A percentile compares a stretch with the other conserved stretches of the same genome.
Conservation (phyloP, 2,113 vertebrate genomes). For the Pygathrix nemaeus region DNA sequence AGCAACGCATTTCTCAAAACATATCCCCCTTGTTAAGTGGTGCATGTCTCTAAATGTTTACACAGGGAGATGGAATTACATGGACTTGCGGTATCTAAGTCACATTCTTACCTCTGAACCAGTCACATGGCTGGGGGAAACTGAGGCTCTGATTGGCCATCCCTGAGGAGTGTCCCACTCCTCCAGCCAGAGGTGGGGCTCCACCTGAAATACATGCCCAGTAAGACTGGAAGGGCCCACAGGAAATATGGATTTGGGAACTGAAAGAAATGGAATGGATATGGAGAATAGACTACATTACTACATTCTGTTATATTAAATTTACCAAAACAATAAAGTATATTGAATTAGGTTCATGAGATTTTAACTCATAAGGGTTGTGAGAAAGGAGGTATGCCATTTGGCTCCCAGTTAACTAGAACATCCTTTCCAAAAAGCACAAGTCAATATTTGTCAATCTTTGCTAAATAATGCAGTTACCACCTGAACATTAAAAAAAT, state of each 20-base stretch:
- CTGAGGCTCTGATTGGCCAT: not conserved
- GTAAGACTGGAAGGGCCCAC: not conserved
- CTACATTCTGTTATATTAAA: not conserved
- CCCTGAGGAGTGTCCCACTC: not conserved
- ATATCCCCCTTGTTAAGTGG: not conserved
- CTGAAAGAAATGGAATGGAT: not conserved
- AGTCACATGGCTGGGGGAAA: not conserved
- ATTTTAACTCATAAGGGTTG: not conserved
- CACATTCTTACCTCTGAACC: not conserved
- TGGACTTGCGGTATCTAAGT: not conserved
- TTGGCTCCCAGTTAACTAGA: not conserved
- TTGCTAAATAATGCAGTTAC: slow-evolving; percentile 4
- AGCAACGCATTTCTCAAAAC: not conserved
- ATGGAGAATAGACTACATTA: not conserved
- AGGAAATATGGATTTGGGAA: not conserved
- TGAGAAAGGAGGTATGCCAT: not conserved
- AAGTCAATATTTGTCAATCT: not conserved
- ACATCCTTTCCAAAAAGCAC: not conserved
- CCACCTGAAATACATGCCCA: not conserved
- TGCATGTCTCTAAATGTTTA: not conserved
- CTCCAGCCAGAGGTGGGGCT: too few species aligned
- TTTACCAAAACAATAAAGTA: not conserved
- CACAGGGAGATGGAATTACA: not conserved
- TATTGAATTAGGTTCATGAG: not conserved
- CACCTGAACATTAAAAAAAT: not conserved